These are phyloP conservation scores for Aix galericulata DNA, from an alignment of 2,113 vertebrate genomes.

Conservation along the genomic window DNA sequence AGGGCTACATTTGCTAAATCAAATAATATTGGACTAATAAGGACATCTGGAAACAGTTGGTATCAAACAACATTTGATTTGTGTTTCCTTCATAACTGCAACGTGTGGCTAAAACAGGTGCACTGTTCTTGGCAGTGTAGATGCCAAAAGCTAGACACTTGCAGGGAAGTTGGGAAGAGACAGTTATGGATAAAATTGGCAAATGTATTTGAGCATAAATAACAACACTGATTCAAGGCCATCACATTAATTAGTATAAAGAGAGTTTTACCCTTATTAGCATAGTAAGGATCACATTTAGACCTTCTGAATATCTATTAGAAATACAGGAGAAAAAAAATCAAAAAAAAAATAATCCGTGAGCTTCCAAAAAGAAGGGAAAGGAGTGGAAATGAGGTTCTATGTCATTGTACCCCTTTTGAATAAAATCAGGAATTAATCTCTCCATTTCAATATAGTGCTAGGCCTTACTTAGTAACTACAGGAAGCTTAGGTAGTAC, in stretches of 20 bases:
- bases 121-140: background rate
- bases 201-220: background rate
- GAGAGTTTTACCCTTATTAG: background rate
- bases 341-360: background rate
- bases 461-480: background rate
- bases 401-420: background rate
- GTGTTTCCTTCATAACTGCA: background rate
- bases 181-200: background rate
- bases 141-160: background rate
- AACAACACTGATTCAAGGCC: background rate
- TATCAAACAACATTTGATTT: background rate
- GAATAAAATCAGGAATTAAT: background rate
- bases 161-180: background rate
- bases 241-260: background rate
- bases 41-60: background rate
- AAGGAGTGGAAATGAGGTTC: background rate
- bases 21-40: constrained; percentile 37
- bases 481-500: background rate
- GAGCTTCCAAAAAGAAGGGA: background rate
- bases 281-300: background rate
- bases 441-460: background rate
- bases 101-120: background rate
- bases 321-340: background rate
- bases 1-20: background rate
- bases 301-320: background rate